A percentile compares a stretch with the other conserved stretches of the same genome.
These are phyloP conservation scores for Chrysopa pallens DNA, from an alignment of 1,140 invertebrate species.

Conservation along the genomic window DNA sequence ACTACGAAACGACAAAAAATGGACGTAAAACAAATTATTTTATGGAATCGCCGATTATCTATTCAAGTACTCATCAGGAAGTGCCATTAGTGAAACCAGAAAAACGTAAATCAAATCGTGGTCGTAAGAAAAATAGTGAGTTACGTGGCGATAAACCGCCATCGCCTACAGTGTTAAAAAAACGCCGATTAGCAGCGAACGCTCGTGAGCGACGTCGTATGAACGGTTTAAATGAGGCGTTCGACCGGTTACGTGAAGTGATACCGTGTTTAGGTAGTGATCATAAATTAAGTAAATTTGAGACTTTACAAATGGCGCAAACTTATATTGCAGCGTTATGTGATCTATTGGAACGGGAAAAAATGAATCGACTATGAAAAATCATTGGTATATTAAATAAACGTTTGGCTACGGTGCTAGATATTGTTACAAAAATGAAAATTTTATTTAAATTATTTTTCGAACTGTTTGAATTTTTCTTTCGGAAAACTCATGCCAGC, in stretches of 20 bases:
- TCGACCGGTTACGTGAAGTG: constrained; percentile 58
- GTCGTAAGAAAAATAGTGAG: constrained; percentile 7
- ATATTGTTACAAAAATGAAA: too few species aligned
- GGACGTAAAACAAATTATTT: too few species aligned
- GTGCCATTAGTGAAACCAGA: neutral
- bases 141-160: constrained; percentile 17
- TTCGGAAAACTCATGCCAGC: too few species aligned
- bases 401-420: too few species aligned
- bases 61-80: too few species aligned
- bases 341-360: constrained; percentile 30
- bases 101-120: constrained; percentile 1
- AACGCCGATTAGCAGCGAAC: constrained; percentile 53
- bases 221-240: constrained; percentile 69
- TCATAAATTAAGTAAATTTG: constrained; percentile 69
- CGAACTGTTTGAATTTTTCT: too few species aligned
- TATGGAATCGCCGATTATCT: too few species aligned
- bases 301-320: constrained; percentile 78
- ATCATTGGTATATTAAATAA: too few species aligned
- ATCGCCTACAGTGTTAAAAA: constrained; percentile 37
- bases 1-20: too few species aligned
- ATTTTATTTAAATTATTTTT: too few species aligned
- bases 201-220: constrained; percentile 60
- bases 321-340: constrained; percentile 60
- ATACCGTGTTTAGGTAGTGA: constrained; percentile 58
- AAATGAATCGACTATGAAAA: neutral